These are phyloP conservation scores for Gymnobelideus leadbeateri DNA, from an alignment of 2,113 vertebrate genomes.

Conservation along the genomic window DNA sequence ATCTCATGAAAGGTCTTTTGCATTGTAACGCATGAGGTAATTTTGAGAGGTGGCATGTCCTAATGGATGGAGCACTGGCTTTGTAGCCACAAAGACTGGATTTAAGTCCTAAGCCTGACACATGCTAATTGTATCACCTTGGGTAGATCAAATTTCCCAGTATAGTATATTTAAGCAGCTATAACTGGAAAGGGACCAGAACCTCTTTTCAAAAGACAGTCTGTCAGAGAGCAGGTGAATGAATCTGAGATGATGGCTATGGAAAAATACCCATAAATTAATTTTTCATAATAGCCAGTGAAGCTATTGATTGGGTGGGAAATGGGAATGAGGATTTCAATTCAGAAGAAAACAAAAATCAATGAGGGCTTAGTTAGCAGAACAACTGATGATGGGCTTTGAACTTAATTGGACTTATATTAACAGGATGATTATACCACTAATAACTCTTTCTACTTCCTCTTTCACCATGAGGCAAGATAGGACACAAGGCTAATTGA, in stretches of 20 bases:
- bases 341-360: background rate
- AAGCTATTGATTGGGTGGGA: background rate
- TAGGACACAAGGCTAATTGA: background rate
- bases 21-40: background rate
- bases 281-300: background rate
- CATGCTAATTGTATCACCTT: background rate
- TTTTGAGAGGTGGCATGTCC: background rate
- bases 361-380: background rate
- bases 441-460: background rate
- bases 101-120: background rate
- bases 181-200: background rate
- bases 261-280: background rate
- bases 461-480: background rate
- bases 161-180: background rate
- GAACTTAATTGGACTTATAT: background rate
- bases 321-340: background rate
- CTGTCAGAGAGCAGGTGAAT: background rate
- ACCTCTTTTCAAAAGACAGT: background rate
- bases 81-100: background rate
- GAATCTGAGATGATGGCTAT: background rate
- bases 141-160: background rate
- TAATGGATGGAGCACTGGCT: background rate
- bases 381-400: background rate
- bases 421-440: background rate
- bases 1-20: background rate